Evolutionary conservation across 1,140 invertebrate species (phyloP).

Genomic region (Diorhabda elongata): DNA sequence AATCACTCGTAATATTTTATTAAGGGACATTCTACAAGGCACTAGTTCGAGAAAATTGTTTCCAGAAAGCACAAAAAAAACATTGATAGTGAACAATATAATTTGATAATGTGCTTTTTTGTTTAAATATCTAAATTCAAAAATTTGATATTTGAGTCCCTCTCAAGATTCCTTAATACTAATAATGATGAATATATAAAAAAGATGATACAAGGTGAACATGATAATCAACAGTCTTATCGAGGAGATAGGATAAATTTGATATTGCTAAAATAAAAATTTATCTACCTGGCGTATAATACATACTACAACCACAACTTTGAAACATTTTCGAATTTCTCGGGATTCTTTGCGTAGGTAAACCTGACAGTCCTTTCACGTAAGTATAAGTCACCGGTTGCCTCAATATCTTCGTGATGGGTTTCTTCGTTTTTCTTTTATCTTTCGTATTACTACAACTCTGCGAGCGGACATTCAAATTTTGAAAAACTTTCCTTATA

Average conservation of each 20-base stretch:
- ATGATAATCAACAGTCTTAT: slow-evolving; percentile 18
- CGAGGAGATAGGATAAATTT: slow-evolving; percentile 16
- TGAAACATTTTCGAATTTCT: slow-evolving; percentile 45
- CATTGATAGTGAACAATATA: not conserved
- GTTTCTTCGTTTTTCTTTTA: slow-evolving; percentile 53
- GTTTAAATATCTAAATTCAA: no score
- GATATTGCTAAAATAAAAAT: slow-evolving; percentile 19
- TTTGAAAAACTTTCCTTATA: slow-evolving; percentile 66
- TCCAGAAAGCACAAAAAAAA: not conserved
- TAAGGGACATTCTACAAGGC: slow-evolving; percentile 28
- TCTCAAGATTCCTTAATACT: slow-evolving; percentile 15
- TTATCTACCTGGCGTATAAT: slow-evolving; percentile 46
- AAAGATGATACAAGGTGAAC: slow-evolving; percentile 18
- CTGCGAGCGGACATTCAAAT: slow-evolving; percentile 58
- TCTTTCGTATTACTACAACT: slow-evolving; percentile 56
- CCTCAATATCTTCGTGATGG: slow-evolving; percentile 64
- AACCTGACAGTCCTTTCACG: slow-evolving; percentile 69
- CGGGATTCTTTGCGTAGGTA: slow-evolving; percentile 73
- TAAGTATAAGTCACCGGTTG: slow-evolving; percentile 74
- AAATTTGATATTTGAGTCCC: slow-evolving; percentile 6
- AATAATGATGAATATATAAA: slow-evolving; percentile 21
- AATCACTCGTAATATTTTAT: slow-evolving; percentile 13
- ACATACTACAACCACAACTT: slow-evolving; percentile 40
- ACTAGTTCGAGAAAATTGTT: slow-evolving; percentile 24
- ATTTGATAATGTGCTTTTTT: no score